phyloP scores from a whole-genome alignment of 2,113 vertebrate species.

The Bothrops jararaca region DNA sequence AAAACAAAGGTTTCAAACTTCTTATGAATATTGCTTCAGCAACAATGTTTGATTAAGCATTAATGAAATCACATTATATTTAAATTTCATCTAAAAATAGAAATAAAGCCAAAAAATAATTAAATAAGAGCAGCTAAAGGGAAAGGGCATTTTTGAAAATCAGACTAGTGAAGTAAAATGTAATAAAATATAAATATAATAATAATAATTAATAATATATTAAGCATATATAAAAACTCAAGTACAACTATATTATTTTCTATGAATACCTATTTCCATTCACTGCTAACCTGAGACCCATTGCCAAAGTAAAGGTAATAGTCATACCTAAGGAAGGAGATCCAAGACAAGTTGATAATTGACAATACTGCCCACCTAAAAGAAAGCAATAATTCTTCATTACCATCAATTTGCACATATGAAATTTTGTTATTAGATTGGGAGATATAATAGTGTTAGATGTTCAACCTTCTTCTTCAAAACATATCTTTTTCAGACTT shows the following conservation, averaged over 20 bases:
- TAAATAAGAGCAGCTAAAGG: background rate
- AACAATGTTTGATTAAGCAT: background rate
- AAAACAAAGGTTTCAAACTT: background rate
- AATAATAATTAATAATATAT: background rate
- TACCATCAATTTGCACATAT: background rate
- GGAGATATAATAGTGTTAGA: background rate
- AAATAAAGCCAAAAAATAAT: background rate
- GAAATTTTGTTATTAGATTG: background rate
- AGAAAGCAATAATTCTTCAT: background rate
- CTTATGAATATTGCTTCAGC: background rate
- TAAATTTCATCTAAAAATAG: background rate
- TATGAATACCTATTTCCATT: background rate
- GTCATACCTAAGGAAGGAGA: background rate
- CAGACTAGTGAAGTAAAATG: background rate
- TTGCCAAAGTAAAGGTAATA: background rate
- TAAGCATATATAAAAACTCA: background rate
- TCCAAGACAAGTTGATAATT: slow-evolving; percentile 2
- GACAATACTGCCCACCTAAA: slow-evolving; percentile 8
- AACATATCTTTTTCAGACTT: background rate
- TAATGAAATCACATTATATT: background rate
- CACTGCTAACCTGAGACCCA: background rate
- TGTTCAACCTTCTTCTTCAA: background rate
- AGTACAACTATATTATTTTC: background rate
- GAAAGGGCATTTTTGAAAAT: background rate
- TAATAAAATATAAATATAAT: background rate